These are phyloP conservation scores for Chiridota heheva DNA, from an alignment of 35 echinoderm and acorn worm genomes.

Conservation along the genomic window DNA sequence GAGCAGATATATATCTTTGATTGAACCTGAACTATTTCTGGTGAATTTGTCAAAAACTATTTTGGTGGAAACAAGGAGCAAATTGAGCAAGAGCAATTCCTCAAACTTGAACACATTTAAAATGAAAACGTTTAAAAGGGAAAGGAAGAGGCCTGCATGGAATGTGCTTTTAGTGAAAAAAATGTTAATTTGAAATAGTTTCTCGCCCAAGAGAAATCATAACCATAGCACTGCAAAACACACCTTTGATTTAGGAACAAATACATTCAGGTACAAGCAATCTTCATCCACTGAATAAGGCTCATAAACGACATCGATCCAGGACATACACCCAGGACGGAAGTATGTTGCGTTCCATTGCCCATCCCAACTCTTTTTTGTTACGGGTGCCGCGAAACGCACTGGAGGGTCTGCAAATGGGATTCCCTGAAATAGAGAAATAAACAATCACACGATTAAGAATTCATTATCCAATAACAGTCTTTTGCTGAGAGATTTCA, in stretches of 20 bases:
- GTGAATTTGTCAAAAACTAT: too few relatives aligned
- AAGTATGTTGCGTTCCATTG: slow-evolving; percentile 4
- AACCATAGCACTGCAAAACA: background rate
- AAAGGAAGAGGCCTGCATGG: background rate
- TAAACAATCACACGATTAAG: background rate
- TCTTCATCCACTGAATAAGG: background rate
- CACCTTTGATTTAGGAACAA: slow-evolving; percentile 13
- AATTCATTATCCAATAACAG: background rate
- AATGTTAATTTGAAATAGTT: too few relatives aligned
- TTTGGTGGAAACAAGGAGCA: too few relatives aligned
- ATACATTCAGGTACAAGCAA: slow-evolving; percentile 18
- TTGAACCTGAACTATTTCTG: too few relatives aligned
- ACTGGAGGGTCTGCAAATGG: slow-evolving; percentile 16
- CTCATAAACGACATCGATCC: too few relatives aligned
- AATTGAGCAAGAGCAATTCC: background rate
- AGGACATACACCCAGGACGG: background rate
- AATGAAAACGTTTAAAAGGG: background rate
- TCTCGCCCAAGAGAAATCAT: background rate
- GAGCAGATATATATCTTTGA: too few relatives aligned
- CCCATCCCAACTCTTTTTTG: background rate
- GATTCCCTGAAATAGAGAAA: background rate
- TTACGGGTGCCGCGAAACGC: background rate
- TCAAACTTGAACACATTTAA: background rate
- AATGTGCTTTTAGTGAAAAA: background rate
- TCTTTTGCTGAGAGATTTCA: too few relatives aligned